Evolutionary conservation across 2,113 vertebrate species (phyloP), one percentile per base, ranked within the genome.

Genomic region (Menidia beryllina): DNA sequence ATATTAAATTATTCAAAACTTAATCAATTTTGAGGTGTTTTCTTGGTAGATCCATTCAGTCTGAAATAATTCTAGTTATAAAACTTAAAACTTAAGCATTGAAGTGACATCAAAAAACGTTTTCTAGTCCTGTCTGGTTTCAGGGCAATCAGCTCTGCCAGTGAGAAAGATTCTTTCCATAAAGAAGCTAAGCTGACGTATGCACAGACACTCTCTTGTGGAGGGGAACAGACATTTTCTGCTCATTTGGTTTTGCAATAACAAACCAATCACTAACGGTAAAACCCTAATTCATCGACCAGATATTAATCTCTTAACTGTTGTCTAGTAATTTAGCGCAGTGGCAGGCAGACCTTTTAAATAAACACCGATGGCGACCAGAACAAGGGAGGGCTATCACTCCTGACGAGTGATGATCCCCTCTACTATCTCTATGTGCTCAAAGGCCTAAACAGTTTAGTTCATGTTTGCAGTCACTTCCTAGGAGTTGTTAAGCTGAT

Each of bases 401-500:
- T 96, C 95, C 94, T 90, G 92, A 93, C 93, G 94, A 94, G 94
- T 95, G 95, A 96, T 97, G 95, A 93, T 95, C 95, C 93, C 91
- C 94, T 96, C 95, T 93, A 90, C 93, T 97, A 97, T 97, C 96
- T 96, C 92, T 93, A 92, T 92, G 94, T 88, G 88, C 93, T 93
- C 88, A 11, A 59, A 91, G 93, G 93, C 94, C 95, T 96, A 98
- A 98, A 98, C 96, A 97, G 95, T 98, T 96, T 96, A 98, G 96
- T 96, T 97, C 94, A 93, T 96, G 95, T 98, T 97, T 97, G 95
- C 96, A 95, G 94, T 95, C 94, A 96, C 95, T 96, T 99, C 96
- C 97, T 97, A 90, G 90, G 93, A 93, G 94, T 94, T 95, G 95
- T 96, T 96, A 96, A 95, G 94, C 93, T 96, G 95, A 96, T 95